These are phyloP conservation scores for Trichogramma evanescens DNA, from an alignment of 2,888 invertebrate genomes.

Conservation along the genomic window DNA sequence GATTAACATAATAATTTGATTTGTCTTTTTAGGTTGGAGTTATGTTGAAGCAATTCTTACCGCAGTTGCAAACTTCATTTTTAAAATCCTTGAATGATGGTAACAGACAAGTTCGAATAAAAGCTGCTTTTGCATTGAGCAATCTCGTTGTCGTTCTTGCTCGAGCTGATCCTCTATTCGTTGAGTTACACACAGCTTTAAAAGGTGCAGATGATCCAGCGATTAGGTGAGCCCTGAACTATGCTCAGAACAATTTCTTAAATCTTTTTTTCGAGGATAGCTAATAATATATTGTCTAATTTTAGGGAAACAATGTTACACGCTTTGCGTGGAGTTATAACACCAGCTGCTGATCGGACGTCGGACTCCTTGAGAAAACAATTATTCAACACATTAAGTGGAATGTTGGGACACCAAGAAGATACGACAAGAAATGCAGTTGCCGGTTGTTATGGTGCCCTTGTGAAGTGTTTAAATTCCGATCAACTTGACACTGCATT, in stretches of 20 bases:
- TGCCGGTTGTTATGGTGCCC: conserved; percentile 85
- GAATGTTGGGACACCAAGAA: conserved; percentile 66
- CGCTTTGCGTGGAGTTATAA: conserved; percentile 77
- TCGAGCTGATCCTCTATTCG: conserved; percentile 89
- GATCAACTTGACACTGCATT: conserved; percentile 70
- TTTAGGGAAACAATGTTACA: conserved; percentile 85
- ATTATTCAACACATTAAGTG: conserved; percentile 62
- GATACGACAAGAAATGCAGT: conserved; percentile 75
- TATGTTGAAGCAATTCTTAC: conserved; percentile 94
- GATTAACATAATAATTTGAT: background rate
- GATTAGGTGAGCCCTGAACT: conserved; percentile 51
- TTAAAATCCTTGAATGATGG: conserved; percentile 89
- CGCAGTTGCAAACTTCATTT: conserved; percentile 97
- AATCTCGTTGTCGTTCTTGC: conserved; percentile 87
- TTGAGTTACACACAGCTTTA: conserved; percentile 81
- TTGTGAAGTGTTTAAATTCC: conserved; percentile 67
- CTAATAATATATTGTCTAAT: background rate
- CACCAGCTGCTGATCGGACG: conserved; percentile 83
- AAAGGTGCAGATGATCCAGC: conserved; percentile 78
- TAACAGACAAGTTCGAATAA: conserved; percentile 78
- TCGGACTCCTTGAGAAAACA: conserved; percentile 70
- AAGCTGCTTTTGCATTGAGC: conserved; percentile 81
- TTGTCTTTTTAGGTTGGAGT: conserved; percentile 67
- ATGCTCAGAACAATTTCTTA: background rate
- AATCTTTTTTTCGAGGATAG: background rate